These are phyloP conservation scores for Eulemur rufifrons DNA, from an alignment of 2,113 vertebrate genomes.

Conservation along the genomic window DNA sequence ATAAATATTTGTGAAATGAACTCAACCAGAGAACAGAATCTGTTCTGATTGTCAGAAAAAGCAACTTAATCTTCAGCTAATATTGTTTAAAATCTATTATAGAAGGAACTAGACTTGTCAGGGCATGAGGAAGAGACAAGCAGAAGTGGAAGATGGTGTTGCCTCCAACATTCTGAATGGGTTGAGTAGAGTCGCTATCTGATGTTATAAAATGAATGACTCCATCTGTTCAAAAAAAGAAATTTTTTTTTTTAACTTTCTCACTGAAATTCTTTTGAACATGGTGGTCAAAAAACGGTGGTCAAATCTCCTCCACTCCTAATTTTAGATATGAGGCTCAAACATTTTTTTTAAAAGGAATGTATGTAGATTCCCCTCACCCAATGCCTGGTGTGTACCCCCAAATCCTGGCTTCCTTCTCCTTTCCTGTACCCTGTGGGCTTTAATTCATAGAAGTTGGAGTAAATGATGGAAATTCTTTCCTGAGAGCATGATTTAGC, in stretches of 20 bases:
- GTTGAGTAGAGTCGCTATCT: neutral
- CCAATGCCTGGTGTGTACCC: neutral
- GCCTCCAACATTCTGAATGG: neutral
- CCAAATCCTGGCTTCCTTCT: neutral
- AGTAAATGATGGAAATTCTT: neutral
- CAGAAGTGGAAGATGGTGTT: neutral
- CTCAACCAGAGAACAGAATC: neutral
- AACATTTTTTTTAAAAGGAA: neutral
- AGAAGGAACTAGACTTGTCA: neutral
- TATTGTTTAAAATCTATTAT: neutral
- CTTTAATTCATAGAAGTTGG: neutral
- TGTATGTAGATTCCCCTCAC: neutral
- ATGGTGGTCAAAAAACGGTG: neutral
- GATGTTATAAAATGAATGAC: neutral
- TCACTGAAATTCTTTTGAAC: neutral
- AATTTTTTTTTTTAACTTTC: neutral
- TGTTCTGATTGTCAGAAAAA: neutral
- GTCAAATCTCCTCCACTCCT: neutral
- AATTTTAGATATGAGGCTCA: neutral
- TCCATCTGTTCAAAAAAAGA: neutral
- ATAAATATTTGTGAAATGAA: constrained; percentile 30
- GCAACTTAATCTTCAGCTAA: neutral
- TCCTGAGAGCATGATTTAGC: neutral
- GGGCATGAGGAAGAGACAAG: neutral
- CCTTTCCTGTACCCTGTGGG: neutral